Conservation (phyloP, 2,888 invertebrate species). For the Silvanus unidentatus region DNA sequence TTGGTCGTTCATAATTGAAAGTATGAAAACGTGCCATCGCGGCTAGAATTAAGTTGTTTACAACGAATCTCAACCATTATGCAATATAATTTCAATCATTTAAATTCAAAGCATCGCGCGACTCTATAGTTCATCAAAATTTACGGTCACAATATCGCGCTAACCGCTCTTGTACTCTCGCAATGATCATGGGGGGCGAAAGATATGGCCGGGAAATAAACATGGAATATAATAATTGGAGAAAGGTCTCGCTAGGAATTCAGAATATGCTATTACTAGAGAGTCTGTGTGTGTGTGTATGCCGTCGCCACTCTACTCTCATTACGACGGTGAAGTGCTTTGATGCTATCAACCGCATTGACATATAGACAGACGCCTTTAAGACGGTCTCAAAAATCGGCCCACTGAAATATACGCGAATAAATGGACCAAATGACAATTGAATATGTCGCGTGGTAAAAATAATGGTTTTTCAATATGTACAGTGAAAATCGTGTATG, state of each 20-base stretch:
- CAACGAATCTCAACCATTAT: too few species aligned
- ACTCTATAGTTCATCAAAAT: constrained; percentile 33
- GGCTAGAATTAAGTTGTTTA: too few species aligned
- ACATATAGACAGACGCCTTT: too few species aligned
- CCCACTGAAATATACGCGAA: too few species aligned
- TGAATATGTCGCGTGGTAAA: too few species aligned
- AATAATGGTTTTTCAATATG: too few species aligned
- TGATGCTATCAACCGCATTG: background rate
- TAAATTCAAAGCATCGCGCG: constrained; percentile 27
- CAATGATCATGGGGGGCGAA: too few species aligned
- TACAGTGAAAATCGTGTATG: too few species aligned
- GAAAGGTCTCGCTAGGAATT: constrained; percentile 34
- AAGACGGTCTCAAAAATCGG: too few species aligned
- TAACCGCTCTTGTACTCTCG: constrained; percentile 24
- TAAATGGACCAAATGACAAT: too few species aligned
- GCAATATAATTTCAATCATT: constrained; percentile 1
- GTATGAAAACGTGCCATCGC: too few species aligned
- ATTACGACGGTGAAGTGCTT: background rate
- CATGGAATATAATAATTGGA: constrained; percentile 39
- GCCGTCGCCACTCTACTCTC: background rate
- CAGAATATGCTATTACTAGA: constrained; percentile 35
- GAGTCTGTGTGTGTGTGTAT: constrained; percentile 19
- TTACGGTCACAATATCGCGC: constrained; percentile 34
- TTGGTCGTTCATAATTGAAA: too few species aligned
- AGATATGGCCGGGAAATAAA: constrained; percentile 30